phyloP scores from a whole-genome alignment of 2,797 vertebrate genomes.

The Lutjanus argentimaculatus region DNA sequence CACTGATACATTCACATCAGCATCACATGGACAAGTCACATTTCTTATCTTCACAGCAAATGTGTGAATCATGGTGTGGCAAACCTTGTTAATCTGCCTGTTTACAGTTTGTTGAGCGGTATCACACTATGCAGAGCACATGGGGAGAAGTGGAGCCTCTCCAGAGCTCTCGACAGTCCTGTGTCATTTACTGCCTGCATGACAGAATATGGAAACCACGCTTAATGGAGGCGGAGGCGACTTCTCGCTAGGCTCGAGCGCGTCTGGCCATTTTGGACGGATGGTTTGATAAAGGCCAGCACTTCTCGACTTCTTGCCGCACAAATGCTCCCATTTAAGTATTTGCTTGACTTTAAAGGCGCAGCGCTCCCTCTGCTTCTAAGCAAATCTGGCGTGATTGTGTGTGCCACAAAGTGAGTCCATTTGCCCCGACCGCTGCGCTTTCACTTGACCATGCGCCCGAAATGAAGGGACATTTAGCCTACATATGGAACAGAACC shows the following conservation, averaged over 20 bases:
- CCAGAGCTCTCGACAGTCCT: constrained; percentile 35
- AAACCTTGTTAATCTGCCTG: constrained; percentile 75
- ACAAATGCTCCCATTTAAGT: constrained; percentile 79
- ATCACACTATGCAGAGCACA: constrained; percentile 67
- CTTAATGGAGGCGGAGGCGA: constrained; percentile 46
- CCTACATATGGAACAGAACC: constrained; percentile 78
- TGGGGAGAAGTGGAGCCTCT: constrained; percentile 55
- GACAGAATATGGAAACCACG: constrained; percentile 55
- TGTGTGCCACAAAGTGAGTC: constrained; percentile 56
- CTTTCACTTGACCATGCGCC: constrained; percentile 69
- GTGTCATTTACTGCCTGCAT: constrained; percentile 56
- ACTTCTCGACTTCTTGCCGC: constrained; percentile 47
- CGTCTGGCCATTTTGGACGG: constrained; percentile 67
- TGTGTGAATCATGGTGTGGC: constrained; percentile 68
- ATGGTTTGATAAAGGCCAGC: constrained; percentile 75
- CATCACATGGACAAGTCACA: constrained; percentile 51
- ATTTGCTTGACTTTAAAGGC: constrained; percentile 59
- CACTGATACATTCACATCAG: constrained; percentile 64
- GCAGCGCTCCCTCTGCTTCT: constrained; percentile 24
- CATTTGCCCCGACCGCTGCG: constrained; percentile 59
- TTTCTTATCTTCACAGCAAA: constrained; percentile 58
- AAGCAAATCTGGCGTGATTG: constrained; percentile 67
- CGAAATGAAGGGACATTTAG: constrained; percentile 79
- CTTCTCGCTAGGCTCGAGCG: constrained; percentile 51
- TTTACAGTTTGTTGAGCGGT: constrained; percentile 77